Evolutionary conservation across 2,113 vertebrate species (phyloP), one percentile per base, ranked within the genome.

Genomic region (Coptodon rendalli): DNA sequence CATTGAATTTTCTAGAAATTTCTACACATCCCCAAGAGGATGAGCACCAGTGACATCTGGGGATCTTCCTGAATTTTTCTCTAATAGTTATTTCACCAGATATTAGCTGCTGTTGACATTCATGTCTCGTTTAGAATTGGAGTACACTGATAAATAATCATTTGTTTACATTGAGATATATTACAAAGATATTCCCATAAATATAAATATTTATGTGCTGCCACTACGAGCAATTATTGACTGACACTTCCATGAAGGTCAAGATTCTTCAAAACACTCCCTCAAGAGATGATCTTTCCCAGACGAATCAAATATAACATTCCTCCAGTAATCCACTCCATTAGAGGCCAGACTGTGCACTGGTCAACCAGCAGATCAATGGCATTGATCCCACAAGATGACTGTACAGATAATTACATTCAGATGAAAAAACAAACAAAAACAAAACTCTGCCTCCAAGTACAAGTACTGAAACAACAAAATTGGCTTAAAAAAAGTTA

Each of bases 301-400:
- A 91, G 84, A 88, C 36, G 84, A 84, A 89, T 84, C 76, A 87
- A 89, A 89, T 84, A 56, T 38, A 89, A 84, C 88, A 92, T 92
- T 93, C 54, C 87, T 90, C 43, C 13, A 56, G 80, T 89, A 90
- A 93, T 91, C 86, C 80, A 71, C 86, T 82, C 85, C 87, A 93
- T 89, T 86, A 89, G 43, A 81, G 57, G 34, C 66, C 73, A 19
- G 24, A 81, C 57, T 83, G 84, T 56, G 57, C 79, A 82, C 19
- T 3, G 10, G 63, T 29, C 81, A 88, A 89, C 53, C 80, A 92
- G 59, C 57, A 84, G 80, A 94, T 94, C 93, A 88, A 91, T 92
- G 84, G 9, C 83, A 82, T 54, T 83, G 90, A 91, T 86, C 89
- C 83, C 59, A 38, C 24, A 6, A 54, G 40, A 84, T 59, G n/a